These are phyloP conservation scores for Armadillidium nasatum DNA, from an alignment of 1,140 invertebrate species.

Conservation along the genomic window DNA sequence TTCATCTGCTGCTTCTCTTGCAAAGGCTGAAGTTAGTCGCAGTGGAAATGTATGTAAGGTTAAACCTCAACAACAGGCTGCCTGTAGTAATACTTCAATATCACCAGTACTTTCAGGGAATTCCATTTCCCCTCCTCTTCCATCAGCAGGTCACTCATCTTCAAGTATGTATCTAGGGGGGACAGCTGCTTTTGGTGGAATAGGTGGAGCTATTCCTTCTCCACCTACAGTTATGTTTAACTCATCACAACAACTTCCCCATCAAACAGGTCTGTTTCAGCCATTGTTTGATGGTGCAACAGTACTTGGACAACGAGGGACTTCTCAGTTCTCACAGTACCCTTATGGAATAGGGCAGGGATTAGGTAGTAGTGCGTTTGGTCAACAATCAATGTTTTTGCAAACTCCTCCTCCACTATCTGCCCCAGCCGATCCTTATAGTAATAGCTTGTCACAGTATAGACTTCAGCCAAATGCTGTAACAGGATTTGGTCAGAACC, in stretches of 20 bases:
- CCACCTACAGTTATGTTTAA: conserved; percentile 59
- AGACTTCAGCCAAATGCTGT: conserved; percentile 59
- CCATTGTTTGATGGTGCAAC: conserved; percentile 60
- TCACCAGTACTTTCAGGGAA: conserved; percentile 55
- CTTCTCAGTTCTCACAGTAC: conserved; percentile 64
- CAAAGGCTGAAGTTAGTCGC: conserved; percentile 39
- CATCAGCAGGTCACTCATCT: conserved; percentile 47
- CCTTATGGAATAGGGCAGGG: conserved; percentile 55
- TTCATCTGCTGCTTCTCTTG: conserved; percentile 48
- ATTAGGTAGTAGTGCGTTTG: conserved; percentile 56
- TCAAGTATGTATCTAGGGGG: conserved; percentile 47
- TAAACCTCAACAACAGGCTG: conserved; percentile 66
- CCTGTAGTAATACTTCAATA: conserved; percentile 51
- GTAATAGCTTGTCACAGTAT: conserved; percentile 68
- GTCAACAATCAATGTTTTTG: conserved; percentile 63
- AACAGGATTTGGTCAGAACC: conserved; percentile 62
- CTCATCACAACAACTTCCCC: conserved; percentile 61
- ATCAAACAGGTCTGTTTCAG: conserved; percentile 71
- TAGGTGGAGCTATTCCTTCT: conserved; percentile 43
- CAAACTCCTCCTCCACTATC: conserved; percentile 58
- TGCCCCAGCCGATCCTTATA: conserved; percentile 72
- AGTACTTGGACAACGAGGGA: conserved; percentile 53
- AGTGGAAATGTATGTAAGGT: conserved; percentile 66
- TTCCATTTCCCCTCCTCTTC: conserved; percentile 46
- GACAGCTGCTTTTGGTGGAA: conserved; percentile 36